Percentiles rank a stretch among this genome's conserved stretches.
phyloP scores from a whole-genome alignment of 1,140 invertebrate species.

The Drosophila rhopaloa region DNA sequence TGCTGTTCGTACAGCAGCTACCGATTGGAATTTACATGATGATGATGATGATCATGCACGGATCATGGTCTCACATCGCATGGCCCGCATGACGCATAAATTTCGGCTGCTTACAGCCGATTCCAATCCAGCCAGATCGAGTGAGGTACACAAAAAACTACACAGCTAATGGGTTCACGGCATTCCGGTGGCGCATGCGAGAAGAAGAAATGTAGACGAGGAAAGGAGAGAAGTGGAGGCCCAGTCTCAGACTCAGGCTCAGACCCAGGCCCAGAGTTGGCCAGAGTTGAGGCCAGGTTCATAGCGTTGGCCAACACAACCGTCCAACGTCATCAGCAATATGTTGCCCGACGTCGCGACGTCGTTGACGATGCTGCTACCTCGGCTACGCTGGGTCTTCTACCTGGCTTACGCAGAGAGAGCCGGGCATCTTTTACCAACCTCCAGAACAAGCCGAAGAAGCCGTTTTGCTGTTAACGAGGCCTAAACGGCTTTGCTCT shows the following conservation, averaged over 20 bases:
- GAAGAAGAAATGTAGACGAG: conserved; percentile 15
- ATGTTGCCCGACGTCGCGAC: conserved; percentile 61
- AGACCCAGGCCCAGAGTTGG: conserved; percentile 9
- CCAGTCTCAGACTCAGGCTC: neutral
- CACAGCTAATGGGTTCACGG: conserved; percentile 80
- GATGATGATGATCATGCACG: conserved; percentile 27
- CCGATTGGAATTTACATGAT: conserved; percentile 55
- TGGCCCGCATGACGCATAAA: conserved; percentile 74
- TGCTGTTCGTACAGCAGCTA: conserved; percentile 30
- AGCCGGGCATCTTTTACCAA: conserved; percentile 33
- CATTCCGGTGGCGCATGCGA: conserved; percentile 80
- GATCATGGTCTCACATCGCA: conserved; percentile 44
- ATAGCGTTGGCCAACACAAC: conserved; percentile 30
- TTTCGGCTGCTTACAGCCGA: conserved; percentile 71
- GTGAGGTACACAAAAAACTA: conserved; percentile 36
- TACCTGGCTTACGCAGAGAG: conserved; percentile 80
- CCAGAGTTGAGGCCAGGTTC: conserved; percentile 42
- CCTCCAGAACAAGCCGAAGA: conserved; percentile 69
- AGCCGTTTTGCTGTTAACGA: conserved; percentile 81
- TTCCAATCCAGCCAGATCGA: conserved; percentile 17
- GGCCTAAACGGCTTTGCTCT: conserved; percentile 73
- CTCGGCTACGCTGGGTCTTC: conserved; percentile 78
- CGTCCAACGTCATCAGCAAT: conserved; percentile 72
- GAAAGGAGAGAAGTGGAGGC: neutral
- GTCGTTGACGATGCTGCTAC: conserved; percentile 75